Evolutionary conservation across 2,797 vertebrate species (phyloP).

Genomic region (Onychomys arenicola): DNA sequence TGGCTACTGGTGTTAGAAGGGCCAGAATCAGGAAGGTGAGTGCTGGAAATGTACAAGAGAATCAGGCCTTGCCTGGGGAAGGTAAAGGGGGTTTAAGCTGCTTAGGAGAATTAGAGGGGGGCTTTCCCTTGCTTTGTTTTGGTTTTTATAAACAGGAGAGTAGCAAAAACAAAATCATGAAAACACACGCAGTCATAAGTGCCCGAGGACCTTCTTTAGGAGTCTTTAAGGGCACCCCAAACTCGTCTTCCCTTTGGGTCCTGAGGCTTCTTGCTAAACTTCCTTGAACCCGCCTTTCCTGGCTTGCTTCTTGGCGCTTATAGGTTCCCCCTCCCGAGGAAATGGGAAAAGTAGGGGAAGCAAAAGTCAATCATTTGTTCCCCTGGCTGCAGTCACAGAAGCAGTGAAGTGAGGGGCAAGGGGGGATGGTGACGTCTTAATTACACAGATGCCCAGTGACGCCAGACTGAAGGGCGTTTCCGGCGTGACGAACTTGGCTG

Average conservation of each 20-base stretch:
- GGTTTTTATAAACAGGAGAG: conserved; percentile 86
- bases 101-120: conserved; percentile 87
- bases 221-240: conserved; percentile 82
- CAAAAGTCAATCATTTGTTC: conserved; percentile 77
- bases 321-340: conserved; percentile 72
- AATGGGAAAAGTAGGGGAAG: conserved; percentile 60
- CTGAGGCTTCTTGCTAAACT: conserved; percentile 81
- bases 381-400: conserved; percentile 71
- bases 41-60: conserved; percentile 88
- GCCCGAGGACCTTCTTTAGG: conserved; percentile 72
- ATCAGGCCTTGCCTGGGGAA: conserved; percentile 89
- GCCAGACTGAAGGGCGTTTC: conserved; percentile 67
- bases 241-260: conserved; percentile 80
- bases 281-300: conserved; percentile 76
- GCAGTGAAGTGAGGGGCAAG: conserved; percentile 9
- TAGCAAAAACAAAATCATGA: conserved; percentile 84
- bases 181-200: conserved; percentile 76
- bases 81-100: conserved; percentile 88
- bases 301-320: conserved; percentile 64
- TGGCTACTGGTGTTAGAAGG: conserved; percentile 94
- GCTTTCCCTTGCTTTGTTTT: conserved; percentile 87
- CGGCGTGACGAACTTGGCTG: conserved; percentile 79
- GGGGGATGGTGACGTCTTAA: conserved; percentile 81
- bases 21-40: conserved; percentile 92
- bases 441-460: conserved; percentile 72